Conservation (phyloP, 2,888 invertebrate species). For the Baccha elongata region DNA sequence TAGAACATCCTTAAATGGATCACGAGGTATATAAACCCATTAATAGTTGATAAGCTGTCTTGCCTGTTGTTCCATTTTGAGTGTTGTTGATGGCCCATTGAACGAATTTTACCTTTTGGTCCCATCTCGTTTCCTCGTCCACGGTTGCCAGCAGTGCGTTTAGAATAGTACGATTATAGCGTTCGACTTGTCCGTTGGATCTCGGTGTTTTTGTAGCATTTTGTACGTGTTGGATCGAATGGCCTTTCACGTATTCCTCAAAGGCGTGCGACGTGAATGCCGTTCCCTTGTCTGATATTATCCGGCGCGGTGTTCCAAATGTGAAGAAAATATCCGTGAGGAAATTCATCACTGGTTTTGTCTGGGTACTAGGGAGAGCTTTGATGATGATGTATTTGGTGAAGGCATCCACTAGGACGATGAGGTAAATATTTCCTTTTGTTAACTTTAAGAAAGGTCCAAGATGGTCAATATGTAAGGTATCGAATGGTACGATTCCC, state of each 20-base stretch:
- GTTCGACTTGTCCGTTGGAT: background rate
- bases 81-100: background rate
- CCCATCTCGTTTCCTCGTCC: constrained; percentile 17
- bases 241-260: background rate
- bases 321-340: constrained; percentile 1
- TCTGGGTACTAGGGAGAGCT: constrained; percentile 19
- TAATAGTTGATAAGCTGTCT: background rate
- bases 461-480: constrained; percentile 10
- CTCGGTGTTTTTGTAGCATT: constrained; percentile 14
- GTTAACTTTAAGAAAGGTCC: constrained; percentile 21
- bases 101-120: background rate
- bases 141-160: background rate
- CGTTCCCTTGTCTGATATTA: constrained; percentile 23
- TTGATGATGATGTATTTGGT: too few species aligned
- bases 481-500: constrained; percentile 13
- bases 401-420: constrained; percentile 26
- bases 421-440: constrained; percentile 8
- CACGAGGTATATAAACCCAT: background rate
- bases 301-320: constrained; percentile 5
- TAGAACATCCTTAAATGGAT: too few species aligned
- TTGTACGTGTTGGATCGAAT: background rate
- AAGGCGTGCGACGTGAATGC: constrained; percentile 13
- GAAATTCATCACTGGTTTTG: constrained; percentile 19
- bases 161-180: constrained; percentile 20
- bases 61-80: background rate